These are phyloP conservation scores for Rhinoderma darwinii DNA, from an alignment of 2,113 vertebrate genomes.

Conservation along the genomic window DNA sequence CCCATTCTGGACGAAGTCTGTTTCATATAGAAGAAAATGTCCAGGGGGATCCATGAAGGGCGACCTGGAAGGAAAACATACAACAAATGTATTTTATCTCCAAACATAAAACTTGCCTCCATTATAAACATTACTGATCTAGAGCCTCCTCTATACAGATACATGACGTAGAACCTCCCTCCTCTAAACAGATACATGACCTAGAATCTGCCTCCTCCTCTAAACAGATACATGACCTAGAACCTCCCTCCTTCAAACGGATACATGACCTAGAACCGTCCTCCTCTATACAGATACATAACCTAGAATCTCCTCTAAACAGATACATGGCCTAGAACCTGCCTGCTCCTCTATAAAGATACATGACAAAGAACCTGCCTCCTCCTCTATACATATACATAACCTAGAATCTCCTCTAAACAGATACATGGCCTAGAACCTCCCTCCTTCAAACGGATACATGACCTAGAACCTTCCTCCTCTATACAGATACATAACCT, in stretches of 20 bases:
- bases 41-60: conserved; percentile 65
- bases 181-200: not conserved
- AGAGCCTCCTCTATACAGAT: not conserved
- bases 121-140: not conserved
- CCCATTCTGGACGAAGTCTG: conserved; percentile 79
- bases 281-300: too few species aligned
- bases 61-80: conserved; percentile 5
- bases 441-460: not conserved
- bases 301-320: not conserved
- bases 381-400: not conserved
- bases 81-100: not conserved
- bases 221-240: not conserved
- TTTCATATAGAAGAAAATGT: conserved; percentile 79
- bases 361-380: not conserved
- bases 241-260: not conserved
- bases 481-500: not conserved
- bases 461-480: not conserved
- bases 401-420: not conserved
- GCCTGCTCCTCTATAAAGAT: not conserved
- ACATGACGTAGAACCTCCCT: not conserved
- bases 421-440: not conserved
- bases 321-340: not conserved
- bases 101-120: not conserved
- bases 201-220: not conserved
- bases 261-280: not conserved